Conservation (phyloP, 2,888 invertebrate genomes). For the Alcis repandata region DNA sequence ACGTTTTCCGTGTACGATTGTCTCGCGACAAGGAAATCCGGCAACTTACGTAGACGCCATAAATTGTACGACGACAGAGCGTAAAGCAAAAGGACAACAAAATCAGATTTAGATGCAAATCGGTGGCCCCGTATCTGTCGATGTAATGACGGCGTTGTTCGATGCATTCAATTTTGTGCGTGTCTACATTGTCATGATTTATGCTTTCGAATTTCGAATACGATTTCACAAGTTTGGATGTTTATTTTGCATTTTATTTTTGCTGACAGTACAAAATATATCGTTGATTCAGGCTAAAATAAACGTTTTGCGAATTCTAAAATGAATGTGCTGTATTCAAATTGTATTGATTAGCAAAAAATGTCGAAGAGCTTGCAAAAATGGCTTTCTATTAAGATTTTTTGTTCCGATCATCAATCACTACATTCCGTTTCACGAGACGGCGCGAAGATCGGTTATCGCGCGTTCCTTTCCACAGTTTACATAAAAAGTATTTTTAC, state of each 20-base stretch:
- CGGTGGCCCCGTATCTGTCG: constrained; percentile 1
- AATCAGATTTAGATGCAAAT: constrained; percentile 31
- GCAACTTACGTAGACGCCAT: constrained; percentile 22
- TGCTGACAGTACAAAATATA: background rate
- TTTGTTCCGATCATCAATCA: constrained; percentile 23
- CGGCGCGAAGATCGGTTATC: constrained; percentile 23
- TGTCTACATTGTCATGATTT: constrained; percentile 6
- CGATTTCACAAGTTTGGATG: background rate
- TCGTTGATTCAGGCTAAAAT: background rate
- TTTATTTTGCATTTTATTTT: background rate
- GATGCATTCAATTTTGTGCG: constrained; percentile 19
- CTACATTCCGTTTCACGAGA: constrained; percentile 28
- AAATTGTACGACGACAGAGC: constrained; percentile 16
- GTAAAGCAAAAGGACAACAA: constrained; percentile 8
- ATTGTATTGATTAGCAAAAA: too few relatives aligned
- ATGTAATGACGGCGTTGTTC: constrained; percentile 22
- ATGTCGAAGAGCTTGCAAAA: constrained; percentile 1
- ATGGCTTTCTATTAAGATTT: constrained; percentile 11
- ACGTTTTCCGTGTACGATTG: constrained; percentile 23
- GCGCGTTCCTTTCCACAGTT: constrained; percentile 24
- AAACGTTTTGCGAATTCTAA: background rate
- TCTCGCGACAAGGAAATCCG: constrained; percentile 17
- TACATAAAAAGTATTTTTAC: constrained; percentile 32
- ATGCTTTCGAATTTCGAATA: background rate
- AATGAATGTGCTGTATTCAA: too few relatives aligned